Evolutionary conservation across 2,888 invertebrate species (phyloP).

Genomic region (Imbricaverruca yamaguchii): DNA sequence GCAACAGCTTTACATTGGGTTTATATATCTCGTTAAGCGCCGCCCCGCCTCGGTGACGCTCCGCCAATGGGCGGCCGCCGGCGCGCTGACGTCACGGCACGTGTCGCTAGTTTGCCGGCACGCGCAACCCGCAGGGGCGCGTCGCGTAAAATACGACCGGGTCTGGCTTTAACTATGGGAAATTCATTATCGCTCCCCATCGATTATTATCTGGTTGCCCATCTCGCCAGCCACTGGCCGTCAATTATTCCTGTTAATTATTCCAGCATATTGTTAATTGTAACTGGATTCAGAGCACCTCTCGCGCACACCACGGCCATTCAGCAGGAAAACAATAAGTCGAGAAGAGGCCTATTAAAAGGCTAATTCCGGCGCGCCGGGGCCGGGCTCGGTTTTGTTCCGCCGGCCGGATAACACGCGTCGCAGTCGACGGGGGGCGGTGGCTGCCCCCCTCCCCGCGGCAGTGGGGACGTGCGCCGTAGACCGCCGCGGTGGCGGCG

Average conservation of each 20-base stretch:
- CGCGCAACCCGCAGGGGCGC: slow-evolving; percentile 2
- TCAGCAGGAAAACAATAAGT: slow-evolving; percentile 12
- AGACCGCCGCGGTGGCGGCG: background rate
- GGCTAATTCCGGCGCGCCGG: slow-evolving; percentile 7
- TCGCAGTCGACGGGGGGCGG: background rate
- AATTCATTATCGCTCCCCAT: slow-evolving; percentile 6
- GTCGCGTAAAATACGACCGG: background rate
- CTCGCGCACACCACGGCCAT: background rate
- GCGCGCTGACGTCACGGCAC: background rate
- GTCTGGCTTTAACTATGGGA: background rate
- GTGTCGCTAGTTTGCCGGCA: background rate
- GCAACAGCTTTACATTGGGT: slow-evolving; percentile 21
- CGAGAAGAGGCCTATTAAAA: slow-evolving; percentile 21
- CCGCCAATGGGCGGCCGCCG: slow-evolving; percentile 19
- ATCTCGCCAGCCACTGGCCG: background rate
- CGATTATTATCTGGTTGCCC: slow-evolving; percentile 2
- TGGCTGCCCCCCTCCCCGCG: background rate
- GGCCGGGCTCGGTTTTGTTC: background rate
- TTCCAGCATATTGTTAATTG: slow-evolving; percentile 22
- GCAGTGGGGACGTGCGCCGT: background rate
- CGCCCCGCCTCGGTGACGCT: background rate
- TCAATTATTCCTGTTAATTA: slow-evolving; percentile 18
- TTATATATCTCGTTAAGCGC: slow-evolving; percentile 18
- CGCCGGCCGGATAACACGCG: background rate
- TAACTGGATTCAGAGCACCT: slow-evolving; percentile 18